A percentile compares a stretch with the other conserved stretches of the same genome.
These are phyloP conservation scores for Corythoichthys intestinalis DNA, from an alignment of 2,113 vertebrate species.

Conservation along the genomic window DNA sequence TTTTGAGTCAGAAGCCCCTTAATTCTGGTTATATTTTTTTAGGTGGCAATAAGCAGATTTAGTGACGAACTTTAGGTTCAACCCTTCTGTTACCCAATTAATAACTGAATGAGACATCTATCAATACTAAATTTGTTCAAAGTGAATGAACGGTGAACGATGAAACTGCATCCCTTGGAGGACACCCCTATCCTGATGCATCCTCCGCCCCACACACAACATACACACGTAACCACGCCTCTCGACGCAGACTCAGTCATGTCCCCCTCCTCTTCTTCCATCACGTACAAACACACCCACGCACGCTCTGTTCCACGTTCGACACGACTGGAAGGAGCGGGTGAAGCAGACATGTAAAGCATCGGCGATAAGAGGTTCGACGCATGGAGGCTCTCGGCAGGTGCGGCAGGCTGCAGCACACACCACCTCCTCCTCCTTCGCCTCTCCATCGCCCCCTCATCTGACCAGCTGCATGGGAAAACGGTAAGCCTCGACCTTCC, in stretches of 20 bases:
- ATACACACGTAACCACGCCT: conserved; percentile 52
- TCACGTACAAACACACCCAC: conserved; percentile 25
- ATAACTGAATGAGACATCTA: no score
- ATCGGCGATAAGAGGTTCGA: conserved; percentile 18
- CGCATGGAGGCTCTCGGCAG: conserved; percentile 33
- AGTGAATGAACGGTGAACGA: neutral
- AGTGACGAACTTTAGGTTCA: no score
- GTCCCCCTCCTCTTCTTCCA: conserved; percentile 33
- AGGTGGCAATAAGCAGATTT: no score
- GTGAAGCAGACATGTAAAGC: conserved; percentile 41
- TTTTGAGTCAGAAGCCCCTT: no score
- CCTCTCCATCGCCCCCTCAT: neutral
- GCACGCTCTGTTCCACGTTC: neutral
- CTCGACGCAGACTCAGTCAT: conserved; percentile 58
- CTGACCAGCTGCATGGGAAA: conserved; percentile 23
- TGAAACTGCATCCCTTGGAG: neutral
- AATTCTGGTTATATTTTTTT: no score
- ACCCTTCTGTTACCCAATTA: no score
- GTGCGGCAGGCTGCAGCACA: conserved; percentile 34
- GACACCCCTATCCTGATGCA: neutral
- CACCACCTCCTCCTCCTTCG: conserved; percentile 25
- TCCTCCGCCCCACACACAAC: neutral
- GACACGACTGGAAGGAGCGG: conserved; percentile 8
- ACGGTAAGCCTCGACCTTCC: conserved; percentile 55
- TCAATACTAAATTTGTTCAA: neutral